Evolutionary conservation across 2,113 vertebrate species (phyloP).

Genomic region (Etheostoma cragini): DNA sequence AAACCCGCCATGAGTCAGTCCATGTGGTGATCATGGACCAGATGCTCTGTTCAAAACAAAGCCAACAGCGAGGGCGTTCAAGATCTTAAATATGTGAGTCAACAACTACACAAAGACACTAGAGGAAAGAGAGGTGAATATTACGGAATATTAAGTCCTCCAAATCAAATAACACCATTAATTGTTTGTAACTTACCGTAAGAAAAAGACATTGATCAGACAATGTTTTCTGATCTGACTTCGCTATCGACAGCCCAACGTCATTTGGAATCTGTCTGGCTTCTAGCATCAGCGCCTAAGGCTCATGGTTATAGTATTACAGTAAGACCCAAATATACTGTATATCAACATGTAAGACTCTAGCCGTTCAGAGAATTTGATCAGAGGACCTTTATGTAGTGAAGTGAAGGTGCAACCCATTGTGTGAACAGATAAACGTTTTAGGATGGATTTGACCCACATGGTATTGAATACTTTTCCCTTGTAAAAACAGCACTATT

Average conservation of each 20-base stretch:
- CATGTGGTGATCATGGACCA: constrained; percentile 4
- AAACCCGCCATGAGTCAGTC: constrained; percentile 39
- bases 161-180: background rate
- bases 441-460: constrained; percentile 11
- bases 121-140: background rate
- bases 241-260: background rate
- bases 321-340: background rate
- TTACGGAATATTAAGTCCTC: background rate
- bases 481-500: constrained; percentile 21
- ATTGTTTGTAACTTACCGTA: background rate
- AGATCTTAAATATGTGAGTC: constrained; percentile 23
- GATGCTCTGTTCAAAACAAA: constrained; percentile 36
- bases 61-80: constrained; percentile 1
- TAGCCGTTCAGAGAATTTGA: background rate
- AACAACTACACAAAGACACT: background rate
- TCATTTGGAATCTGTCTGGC: background rate
- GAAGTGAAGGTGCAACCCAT: background rate
- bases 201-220: too few species aligned
- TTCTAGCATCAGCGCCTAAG: background rate
- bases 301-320: background rate
- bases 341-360: background rate
- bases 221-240: too few species aligned
- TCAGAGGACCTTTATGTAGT: background rate
- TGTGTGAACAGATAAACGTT: background rate
- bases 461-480: background rate